Conservation (phyloP, 2,113 vertebrate genomes). For the Psophia crepitans region DNA sequence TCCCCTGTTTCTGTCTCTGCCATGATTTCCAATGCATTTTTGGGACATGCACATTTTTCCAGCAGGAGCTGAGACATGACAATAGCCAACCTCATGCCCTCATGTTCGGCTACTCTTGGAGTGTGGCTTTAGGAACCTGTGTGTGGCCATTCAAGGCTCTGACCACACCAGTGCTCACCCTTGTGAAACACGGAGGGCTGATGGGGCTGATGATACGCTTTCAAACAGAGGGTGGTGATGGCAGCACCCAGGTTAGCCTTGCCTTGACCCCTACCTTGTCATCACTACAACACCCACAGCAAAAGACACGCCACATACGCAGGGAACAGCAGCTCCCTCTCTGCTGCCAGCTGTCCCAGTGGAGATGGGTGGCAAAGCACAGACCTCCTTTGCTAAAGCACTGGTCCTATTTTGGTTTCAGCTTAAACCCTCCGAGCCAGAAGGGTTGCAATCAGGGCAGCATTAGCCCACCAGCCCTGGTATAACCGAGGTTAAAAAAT, state of each 20-base stretch:
- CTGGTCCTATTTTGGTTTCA: background rate
- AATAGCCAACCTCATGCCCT: background rate
- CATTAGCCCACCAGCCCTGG: too few relatives aligned
- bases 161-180: background rate
- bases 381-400: background rate
- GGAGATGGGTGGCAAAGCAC: background rate
- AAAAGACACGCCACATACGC: too few relatives aligned
- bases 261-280: background rate
- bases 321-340: background rate
- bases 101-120: accelerated
- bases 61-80: background rate
- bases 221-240: background rate
- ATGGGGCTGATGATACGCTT: background rate
- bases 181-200: background rate
- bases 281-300: background rate
- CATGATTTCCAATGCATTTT: background rate
- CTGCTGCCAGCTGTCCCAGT: background rate
- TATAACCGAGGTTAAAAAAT: background rate
- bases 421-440: background rate
- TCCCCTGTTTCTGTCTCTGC: background rate
- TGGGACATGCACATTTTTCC: accelerated
- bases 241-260: background rate
- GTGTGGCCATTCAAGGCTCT: background rate
- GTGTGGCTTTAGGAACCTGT: background rate
- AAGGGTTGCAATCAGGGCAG: background rate